Percentiles rank a stretch among this genome's conserved stretches.
phyloP scores from a whole-genome alignment of 2,113 vertebrate genomes.

The Ibidorhyncha struthersii region DNA sequence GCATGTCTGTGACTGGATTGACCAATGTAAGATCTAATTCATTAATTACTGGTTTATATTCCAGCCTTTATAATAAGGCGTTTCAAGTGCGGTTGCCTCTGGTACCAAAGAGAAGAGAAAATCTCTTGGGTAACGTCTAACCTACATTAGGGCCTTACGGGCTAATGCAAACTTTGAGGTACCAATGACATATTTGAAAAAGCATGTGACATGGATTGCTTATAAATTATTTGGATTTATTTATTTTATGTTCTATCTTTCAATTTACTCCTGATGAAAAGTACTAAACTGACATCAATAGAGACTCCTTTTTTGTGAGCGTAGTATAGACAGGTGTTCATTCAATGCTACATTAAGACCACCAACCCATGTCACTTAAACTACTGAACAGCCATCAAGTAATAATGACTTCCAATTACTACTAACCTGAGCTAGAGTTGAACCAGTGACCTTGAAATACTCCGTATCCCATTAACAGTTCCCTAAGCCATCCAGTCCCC shows the following conservation, averaged over 20 bases:
- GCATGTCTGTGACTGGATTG: neutral
- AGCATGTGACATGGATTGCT: neutral
- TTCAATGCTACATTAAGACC: neutral
- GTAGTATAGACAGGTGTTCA: neutral
- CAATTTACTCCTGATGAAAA: neutral
- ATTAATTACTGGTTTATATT: neutral
- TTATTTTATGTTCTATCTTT: neutral
- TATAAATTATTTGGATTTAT: neutral
- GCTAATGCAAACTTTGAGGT: neutral
- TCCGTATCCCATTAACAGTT: slow-evolving; percentile 43
- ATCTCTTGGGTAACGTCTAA: neutral
- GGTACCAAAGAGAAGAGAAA: neutral
- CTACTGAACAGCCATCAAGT: slow-evolving; percentile 17
- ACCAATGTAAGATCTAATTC: neutral
- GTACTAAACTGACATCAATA: neutral
- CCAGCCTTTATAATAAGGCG: neutral
- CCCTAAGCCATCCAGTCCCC: neutral
- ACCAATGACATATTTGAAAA: neutral
- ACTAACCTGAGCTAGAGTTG: neutral
- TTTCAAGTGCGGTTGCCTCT: neutral
- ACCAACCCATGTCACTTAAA: neutral
- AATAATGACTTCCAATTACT: slow-evolving; percentile 18
- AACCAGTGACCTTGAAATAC: slow-evolving; percentile 21
- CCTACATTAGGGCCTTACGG: neutral
- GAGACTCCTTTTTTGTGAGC: neutral